phyloP scores from a whole-genome alignment of 1,140 invertebrate species.

The Scaptomyza hsui region DNA sequence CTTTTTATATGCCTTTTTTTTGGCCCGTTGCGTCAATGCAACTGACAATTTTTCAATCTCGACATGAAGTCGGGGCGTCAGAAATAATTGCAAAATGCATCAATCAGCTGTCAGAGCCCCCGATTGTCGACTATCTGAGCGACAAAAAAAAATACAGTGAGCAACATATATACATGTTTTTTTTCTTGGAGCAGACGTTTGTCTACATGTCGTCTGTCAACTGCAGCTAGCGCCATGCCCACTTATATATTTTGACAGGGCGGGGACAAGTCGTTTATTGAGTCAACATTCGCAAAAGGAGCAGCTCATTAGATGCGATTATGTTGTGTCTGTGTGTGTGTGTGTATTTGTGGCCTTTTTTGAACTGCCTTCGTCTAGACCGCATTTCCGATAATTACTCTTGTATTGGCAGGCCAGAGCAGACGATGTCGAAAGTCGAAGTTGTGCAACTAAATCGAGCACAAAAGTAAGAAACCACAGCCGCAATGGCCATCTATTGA shows the following conservation, averaged over 20 bases:
- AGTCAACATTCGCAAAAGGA: constrained; percentile 45
- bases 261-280: constrained; percentile 22
- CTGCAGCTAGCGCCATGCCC: constrained; percentile 31
- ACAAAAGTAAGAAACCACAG: constrained; percentile 57
- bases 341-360: background rate
- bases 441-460: constrained; percentile 73
- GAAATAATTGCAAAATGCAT: constrained; percentile 81
- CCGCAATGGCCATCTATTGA: constrained; percentile 57
- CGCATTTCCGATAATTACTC: constrained; percentile 79
- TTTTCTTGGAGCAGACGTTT: constrained; percentile 19
- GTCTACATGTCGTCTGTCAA: constrained; percentile 50
- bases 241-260: constrained; percentile 50
- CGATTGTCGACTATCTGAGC: constrained; percentile 44
- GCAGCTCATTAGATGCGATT: constrained; percentile 76
- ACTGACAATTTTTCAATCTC: constrained; percentile 80
- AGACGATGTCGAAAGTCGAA: constrained; percentile 57
- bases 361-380: constrained; percentile 62
- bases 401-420: constrained; percentile 63
- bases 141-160: constrained; percentile 13
- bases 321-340: constrained; percentile 29
- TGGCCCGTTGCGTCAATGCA: constrained; percentile 52
- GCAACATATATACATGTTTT: background rate
- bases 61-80: constrained; percentile 58
- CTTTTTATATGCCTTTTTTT: constrained; percentile 15
- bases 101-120: constrained; percentile 70